These are phyloP conservation scores for Malthinus flaveolus DNA, from an alignment of 2,888 invertebrate species.

Conservation along the genomic window DNA sequence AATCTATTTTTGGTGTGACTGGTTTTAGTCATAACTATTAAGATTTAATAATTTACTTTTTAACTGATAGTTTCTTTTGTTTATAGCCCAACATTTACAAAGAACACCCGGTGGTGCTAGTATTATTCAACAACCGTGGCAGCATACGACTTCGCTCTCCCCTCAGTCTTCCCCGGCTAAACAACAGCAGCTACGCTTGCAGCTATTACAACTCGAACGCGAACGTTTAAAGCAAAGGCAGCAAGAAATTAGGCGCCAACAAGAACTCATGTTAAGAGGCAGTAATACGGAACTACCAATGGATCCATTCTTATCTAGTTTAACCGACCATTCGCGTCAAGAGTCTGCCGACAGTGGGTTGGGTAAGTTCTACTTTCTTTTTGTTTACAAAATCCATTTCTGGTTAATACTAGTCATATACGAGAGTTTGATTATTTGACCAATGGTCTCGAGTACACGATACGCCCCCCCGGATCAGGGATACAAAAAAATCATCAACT, in stretches of 20 bases:
- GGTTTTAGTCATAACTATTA: neutral
- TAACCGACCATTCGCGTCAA: slow-evolving; percentile 89
- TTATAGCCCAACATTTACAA: slow-evolving; percentile 60
- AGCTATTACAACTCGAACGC: slow-evolving; percentile 84
- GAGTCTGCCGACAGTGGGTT: slow-evolving; percentile 94
- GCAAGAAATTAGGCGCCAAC: slow-evolving; percentile 86
- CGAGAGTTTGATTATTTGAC: neutral
- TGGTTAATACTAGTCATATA: neutral
- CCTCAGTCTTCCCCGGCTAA: slow-evolving; percentile 63
- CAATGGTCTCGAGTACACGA: neutral
- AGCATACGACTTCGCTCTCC: slow-evolving; percentile 54
- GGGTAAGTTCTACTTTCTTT: slow-evolving; percentile 56
- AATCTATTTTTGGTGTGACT: neutral
- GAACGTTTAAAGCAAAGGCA: slow-evolving; percentile 87
- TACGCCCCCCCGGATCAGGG: too few relatives aligned
- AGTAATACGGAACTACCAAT: slow-evolving; percentile 67
- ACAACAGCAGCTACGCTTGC: slow-evolving; percentile 77
- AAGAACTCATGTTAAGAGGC: slow-evolving; percentile 73
- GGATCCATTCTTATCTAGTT: slow-evolving; percentile 80
- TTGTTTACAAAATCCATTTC: neutral
- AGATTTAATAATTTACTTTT: neutral
- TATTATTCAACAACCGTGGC: slow-evolving; percentile 42
- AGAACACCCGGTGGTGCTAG: slow-evolving; percentile 55
- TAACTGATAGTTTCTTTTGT: slow-evolving; percentile 24
- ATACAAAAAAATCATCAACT: too few relatives aligned